Evolutionary conservation across 2,888 invertebrate species (phyloP), one percentile per base, ranked within the genome.

Genomic region (Philhelius pedissequus): DNA sequence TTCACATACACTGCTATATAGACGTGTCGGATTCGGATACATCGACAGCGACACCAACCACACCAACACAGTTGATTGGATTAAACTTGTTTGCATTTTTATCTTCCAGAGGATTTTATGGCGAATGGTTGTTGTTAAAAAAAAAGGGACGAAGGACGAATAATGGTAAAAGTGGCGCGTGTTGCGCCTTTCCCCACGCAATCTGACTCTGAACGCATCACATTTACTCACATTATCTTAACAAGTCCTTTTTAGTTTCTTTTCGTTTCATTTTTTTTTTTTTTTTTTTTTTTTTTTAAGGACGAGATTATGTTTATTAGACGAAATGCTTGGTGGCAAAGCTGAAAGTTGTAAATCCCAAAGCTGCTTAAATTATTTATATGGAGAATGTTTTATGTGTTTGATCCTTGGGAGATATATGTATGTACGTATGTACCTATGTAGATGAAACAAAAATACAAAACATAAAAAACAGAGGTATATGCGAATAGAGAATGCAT

Each of bases 11-110:
- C 40, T 1, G 11, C 4, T 35, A 3, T 13, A n/a, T 11, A 48
- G 2, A 52, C 35, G 43, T 50, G 8, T 6, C 5, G 25, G n/a
- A 18, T 30, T 6, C 5, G 25, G n/a, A 18, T 30, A 52, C 30
- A 30, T 9, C 32, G 18, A 20, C 25, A 27, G 22, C 27, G 7
- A 71, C 66, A 54, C 76, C 54, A 76, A 54, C 71, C 71, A 32
- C 66, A 32, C 22, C 20, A n/a, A n/a, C n/a, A n/a, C n/a, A 78
- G 71, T 81, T 86, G 86, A 86, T 86, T 86, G 86, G 86, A 86
- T 86, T 86, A 86, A 86, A 86, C 83, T 86, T 86, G 86, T 86
- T 86, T 86, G 86, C 86, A 86, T 86, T 86, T 86, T 86, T 86
- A 80, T 86, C 70, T 71, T 62, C 73, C 66, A 70, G 70, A 76